Base-by-base conservation (phyloP, 2,888 invertebrate genomes). In the Chrysomela aeneicollis region DNA sequence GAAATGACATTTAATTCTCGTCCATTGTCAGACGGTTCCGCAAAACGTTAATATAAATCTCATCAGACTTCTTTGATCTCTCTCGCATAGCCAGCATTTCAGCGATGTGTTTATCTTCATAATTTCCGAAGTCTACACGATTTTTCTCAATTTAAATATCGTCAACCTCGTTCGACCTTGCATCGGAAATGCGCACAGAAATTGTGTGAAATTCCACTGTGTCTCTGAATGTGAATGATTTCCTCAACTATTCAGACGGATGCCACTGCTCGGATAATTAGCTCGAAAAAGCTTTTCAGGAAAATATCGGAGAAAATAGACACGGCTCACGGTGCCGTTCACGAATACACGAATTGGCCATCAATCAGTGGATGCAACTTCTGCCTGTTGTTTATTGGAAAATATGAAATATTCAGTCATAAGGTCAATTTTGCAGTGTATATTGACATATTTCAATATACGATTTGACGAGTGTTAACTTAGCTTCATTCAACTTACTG, bases 51-150 rank as follows among this genome's bases (percentile, higher is more conserved):
- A 15, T n/a, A 42, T 42, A 42, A 42, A 42, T 42, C 42, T 42
- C 42, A n/a, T 1, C 42, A 42, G 42, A 1, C 15, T 15, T 1
- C 42, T 42, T 42, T 42, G 42, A 42, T 42, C 42, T 42, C 42
- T 42, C 15, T 35, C n/a, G 21, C 21, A 57, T 46, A 21, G 18
- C 57, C 18, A 57, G 30, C 47, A 46, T 46, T 30, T 47, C 26
- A 30, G 30, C 57, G 57, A 57, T 30, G 46, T 46, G 26, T 47
- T 26, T 30, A 42, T 21, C 57, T 26, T 46, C 57, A 57, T 57
- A 46, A 57, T 57, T 57, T 46, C 18, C 46, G 46, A 32, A 17
- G 37, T 46, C 26, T 18, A 26, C 19, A 12, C 57, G 57, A 57
- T 57, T 46, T 26, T 57, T 57, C 57, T 46, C 57, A 42, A 42